These are phyloP conservation scores for Ginglymostoma cirratum DNA, from an alignment of 2,113 vertebrate genomes.

Conservation along the genomic window DNA sequence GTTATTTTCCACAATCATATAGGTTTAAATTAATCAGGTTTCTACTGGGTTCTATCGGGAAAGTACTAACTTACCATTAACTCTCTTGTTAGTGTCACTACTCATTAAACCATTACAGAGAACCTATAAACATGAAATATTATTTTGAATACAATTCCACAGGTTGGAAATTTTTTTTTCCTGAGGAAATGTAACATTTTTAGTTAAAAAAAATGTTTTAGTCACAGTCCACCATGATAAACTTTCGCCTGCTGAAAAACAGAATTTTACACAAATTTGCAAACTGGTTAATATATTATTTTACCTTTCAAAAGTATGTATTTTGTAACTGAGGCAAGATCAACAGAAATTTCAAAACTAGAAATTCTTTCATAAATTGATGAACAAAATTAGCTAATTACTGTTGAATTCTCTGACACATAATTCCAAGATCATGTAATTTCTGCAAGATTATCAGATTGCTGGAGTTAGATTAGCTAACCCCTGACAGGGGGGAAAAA, in stretches of 20 bases:
- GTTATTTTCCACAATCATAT: not conserved
- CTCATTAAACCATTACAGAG: not conserved
- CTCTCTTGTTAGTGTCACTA: not conserved
- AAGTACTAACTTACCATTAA: not conserved
- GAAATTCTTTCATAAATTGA: not conserved
- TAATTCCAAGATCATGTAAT: not conserved
- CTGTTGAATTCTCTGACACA: not conserved
- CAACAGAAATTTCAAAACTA: not conserved
- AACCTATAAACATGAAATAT: not conserved
- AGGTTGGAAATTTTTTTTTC: not conserved
- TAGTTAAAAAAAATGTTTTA: not conserved
- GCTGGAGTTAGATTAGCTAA: not conserved
- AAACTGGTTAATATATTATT: not conserved
- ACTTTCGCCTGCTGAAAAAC: not conserved
- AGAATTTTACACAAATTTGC: not conserved
- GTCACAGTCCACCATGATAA: not conserved
- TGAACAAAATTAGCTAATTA: not conserved
- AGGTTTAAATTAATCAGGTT: not conserved
- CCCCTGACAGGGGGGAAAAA: too few relatives aligned
- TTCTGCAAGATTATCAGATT: not conserved
- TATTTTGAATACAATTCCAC: not conserved
- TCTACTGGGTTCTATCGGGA: not conserved
- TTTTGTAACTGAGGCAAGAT: not conserved
- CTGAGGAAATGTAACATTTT: not conserved
- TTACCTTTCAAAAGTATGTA: not conserved